Evolutionary conservation across 2,797 vertebrate species (phyloP).

Genomic region (Rhinatrema bivittatum): DNA sequence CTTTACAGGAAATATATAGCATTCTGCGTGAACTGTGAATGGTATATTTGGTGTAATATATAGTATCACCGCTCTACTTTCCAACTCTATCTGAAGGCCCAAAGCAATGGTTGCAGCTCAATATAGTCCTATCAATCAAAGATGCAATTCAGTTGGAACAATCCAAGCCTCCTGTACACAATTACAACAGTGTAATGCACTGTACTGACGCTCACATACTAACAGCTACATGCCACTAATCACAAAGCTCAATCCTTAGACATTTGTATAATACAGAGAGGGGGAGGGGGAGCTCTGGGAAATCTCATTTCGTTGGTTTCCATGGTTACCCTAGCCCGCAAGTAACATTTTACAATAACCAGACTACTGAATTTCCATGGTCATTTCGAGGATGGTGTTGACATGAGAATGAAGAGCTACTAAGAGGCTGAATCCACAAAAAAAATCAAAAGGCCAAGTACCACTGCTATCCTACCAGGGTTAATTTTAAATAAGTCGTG

Average conservation of each 20-base stretch:
- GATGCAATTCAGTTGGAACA: fast-evolving
- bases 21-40: fast-evolving
- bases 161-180: background rate
- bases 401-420: fast-evolving
- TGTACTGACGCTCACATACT: background rate
- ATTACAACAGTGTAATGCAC: no score
- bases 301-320: conserved; percentile 19
- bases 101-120: fast-evolving
- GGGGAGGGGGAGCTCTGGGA: conserved; percentile 14
- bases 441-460: no score
- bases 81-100: background rate
- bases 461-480: no score
- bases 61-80: fast-evolving
- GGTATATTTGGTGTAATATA: fast-evolving
- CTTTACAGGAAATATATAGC: background rate
- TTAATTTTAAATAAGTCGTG: no score
- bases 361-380: fast-evolving
- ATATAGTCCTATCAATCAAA: background rate
- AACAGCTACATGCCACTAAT: conserved; percentile 4
- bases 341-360: background rate
- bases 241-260: background rate
- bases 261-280: conserved; percentile 5
- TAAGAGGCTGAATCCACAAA: fast-evolving
- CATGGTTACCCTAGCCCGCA: conserved; percentile 22
- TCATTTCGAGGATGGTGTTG: fast-evolving